A percentile compares a stretch with the other conserved stretches of the same genome.
Evolutionary conservation across 2,888 invertebrate species (phyloP).

Genomic region (Capitulum mitella): DNA sequence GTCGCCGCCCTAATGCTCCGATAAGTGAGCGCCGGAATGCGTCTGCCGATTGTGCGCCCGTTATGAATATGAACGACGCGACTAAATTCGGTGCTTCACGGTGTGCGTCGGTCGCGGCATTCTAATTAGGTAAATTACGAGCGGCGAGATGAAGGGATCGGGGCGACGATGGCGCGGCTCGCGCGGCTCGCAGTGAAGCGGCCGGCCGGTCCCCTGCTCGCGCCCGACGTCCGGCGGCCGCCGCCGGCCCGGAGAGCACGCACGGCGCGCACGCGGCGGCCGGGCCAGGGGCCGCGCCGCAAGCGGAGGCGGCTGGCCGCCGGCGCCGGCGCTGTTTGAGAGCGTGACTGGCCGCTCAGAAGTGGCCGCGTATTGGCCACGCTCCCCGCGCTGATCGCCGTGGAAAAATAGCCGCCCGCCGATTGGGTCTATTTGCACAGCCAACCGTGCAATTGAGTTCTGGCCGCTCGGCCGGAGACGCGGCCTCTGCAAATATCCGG

Average conservation of each 20-base stretch:
- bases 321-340: neutral
- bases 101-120: neutral
- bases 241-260: no score
- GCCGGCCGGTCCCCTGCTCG: no score
- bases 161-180: no score
- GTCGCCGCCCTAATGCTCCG: neutral
- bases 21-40: neutral
- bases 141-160: conserved; percentile 1
- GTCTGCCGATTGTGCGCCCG: neutral
- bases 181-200: no score
- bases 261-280: no score
- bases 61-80: conserved; percentile 4
- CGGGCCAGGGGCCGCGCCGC: no score
- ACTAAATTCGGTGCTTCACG: neutral
- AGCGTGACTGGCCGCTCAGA: neutral
- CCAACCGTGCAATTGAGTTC: neutral
- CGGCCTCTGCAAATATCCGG: neutral
- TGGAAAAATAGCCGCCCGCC: neutral
- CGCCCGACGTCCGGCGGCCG: no score
- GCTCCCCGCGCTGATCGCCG: neutral
- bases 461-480: neutral
- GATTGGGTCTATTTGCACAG: conserved; percentile 7
- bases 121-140: neutral
- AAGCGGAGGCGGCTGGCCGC: no score
- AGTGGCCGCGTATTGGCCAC: neutral